Percentiles rank a stretch among this genome's conserved stretches.
Evolutionary conservation across 92 coral and sea anemone genomes (phyloP).

Genomic region (Nematostella vectensis): DNA sequence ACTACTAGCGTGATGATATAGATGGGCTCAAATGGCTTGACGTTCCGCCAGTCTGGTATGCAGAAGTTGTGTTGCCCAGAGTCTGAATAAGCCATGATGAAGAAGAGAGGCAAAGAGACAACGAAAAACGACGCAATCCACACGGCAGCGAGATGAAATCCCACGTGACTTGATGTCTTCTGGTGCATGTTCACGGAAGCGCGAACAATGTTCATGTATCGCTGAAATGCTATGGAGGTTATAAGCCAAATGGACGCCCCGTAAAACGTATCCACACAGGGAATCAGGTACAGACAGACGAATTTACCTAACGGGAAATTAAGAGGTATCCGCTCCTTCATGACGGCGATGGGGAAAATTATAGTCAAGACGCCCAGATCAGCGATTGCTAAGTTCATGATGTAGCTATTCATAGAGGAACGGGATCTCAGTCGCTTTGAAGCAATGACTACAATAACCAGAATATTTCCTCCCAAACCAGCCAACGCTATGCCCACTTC

Average conservation of each 20-base stretch:
- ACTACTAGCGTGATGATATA: constrained; percentile 29
- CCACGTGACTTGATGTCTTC: constrained; percentile 3
- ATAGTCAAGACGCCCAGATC: constrained; percentile 43
- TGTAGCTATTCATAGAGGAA: constrained; percentile 23
- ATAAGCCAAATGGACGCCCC: constrained; percentile 66
- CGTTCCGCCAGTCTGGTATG: constrained; percentile 22
- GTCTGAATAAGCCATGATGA: constrained; percentile 12
- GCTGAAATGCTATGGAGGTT: constrained; percentile 45
- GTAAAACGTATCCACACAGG: constrained; percentile 43
- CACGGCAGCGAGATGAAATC: constrained; percentile 11
- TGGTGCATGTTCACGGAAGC: constrained; percentile 1
- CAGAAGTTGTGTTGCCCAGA: neutral
- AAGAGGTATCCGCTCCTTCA: constrained; percentile 16
- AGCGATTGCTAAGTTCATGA: constrained; percentile 47
- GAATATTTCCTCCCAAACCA: constrained; percentile 44
- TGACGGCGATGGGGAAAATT: constrained; percentile 34
- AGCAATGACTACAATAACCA: constrained; percentile 40
- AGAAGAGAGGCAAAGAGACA: constrained; percentile 33
- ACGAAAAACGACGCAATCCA: constrained; percentile 40
- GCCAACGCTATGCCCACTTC: constrained; percentile 28
- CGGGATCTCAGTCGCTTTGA: constrained; percentile 17
- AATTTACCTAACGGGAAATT: constrained; percentile 45
- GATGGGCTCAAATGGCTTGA: constrained; percentile 2
- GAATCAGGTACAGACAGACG: constrained; percentile 34
- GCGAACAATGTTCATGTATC: constrained; percentile 28